phyloP scores from a whole-genome alignment of 2,797 vertebrate species.

The Mormyrops attenuatus region DNA sequence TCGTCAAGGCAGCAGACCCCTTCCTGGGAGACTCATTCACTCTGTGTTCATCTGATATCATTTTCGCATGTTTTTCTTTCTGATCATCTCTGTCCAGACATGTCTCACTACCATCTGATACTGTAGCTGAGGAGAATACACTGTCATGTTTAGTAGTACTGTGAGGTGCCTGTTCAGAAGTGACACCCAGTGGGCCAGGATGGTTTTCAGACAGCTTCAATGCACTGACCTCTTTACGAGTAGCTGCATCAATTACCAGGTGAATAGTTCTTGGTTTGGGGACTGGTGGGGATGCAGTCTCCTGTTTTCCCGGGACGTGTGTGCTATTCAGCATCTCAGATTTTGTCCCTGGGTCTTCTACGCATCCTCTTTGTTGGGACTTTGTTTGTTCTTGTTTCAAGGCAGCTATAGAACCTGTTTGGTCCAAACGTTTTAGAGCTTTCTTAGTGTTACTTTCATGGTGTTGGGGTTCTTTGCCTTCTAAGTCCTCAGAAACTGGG shows the following conservation, averaged over 20 bases:
- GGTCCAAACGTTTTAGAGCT: background rate
- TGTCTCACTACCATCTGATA: background rate
- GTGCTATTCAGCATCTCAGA: constrained; percentile 1
- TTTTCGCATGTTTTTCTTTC: background rate
- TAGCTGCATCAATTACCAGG: constrained; percentile 48
- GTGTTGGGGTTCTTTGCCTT: background rate
- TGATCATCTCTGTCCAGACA: background rate
- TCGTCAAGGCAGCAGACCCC: background rate
- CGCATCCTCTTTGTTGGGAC: background rate
- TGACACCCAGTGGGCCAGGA: background rate
- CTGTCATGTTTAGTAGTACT: background rate
- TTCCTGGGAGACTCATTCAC: background rate
- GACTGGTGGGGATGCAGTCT: constrained; percentile 38
- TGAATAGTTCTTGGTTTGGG: constrained; percentile 69
- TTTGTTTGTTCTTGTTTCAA: background rate
- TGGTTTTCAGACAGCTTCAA: constrained; percentile 25
- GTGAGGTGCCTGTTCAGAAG: background rate
- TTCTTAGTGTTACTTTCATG: background rate
- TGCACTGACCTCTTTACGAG: constrained; percentile 42
- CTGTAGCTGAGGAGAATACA: background rate
- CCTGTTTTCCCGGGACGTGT: background rate
- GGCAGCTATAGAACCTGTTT: constrained; percentile 13
- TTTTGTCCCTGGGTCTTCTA: background rate
- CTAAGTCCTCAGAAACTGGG: constrained; percentile 27
- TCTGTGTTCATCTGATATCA: background rate